Conservation (phyloP, 92 coral and sea anemone genomes). For the Paramuricea clavata region DNA sequence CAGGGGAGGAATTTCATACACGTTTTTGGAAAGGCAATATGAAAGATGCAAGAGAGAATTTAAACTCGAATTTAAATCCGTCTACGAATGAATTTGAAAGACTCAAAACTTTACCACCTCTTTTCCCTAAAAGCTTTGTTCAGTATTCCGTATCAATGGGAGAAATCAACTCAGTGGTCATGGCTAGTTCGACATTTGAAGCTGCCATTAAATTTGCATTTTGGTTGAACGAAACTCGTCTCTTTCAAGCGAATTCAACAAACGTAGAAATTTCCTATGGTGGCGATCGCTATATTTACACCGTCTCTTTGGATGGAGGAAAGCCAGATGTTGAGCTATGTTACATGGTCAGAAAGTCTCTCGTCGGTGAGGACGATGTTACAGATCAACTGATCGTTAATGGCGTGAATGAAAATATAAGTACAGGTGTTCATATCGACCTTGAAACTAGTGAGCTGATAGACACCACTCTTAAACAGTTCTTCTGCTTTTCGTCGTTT, state of each 20-base stretch:
- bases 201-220: constrained; percentile 6
- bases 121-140: not conserved
- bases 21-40: too few relatives aligned
- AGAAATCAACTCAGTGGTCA: too few relatives aligned
- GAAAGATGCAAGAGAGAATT: too few relatives aligned
- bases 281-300: not conserved
- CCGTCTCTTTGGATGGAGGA: too few relatives aligned
- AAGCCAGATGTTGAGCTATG: too few relatives aligned
- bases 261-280: not conserved
- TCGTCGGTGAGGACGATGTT: too few relatives aligned
- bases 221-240: not conserved
- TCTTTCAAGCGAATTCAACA: not conserved
- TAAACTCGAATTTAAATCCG: not conserved
- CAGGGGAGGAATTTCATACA: not conserved
- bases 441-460: not conserved
- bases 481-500: not conserved
- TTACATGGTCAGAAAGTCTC: too few relatives aligned
- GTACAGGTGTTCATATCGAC: not conserved
- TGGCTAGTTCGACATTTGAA: constrained; percentile 2
- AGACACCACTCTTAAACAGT: not conserved
- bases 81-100: not conserved
- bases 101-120: too few relatives aligned
- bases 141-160: too few relatives aligned
- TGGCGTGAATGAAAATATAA: not conserved
- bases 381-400: not conserved